These are phyloP conservation scores for Drosophila melanocephala DNA, from an alignment of 2,888 invertebrate species.

Conservation along the genomic window DNA sequence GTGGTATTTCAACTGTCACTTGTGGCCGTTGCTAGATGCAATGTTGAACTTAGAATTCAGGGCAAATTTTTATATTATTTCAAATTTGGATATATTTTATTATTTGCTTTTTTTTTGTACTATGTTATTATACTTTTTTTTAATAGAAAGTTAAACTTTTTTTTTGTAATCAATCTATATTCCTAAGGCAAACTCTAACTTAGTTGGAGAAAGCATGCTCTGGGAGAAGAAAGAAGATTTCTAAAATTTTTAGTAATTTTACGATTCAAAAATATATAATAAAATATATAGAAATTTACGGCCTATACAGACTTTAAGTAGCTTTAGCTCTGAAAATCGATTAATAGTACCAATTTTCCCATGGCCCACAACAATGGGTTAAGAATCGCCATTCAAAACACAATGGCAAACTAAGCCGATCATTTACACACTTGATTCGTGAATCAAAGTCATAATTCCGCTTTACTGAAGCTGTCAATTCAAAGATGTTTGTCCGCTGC, in stretches of 20 bases:
- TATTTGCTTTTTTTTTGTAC: neutral
- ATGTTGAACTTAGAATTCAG: neutral
- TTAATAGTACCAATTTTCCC: constrained; percentile 36
- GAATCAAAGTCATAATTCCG: constrained; percentile 71
- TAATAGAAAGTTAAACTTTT: too few species aligned
- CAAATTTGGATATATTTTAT: neutral
- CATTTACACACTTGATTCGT: constrained; percentile 50
- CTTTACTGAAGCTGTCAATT: constrained; percentile 35
- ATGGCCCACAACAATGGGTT: constrained; percentile 15
- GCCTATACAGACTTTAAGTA: neutral
- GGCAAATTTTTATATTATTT: neutral
- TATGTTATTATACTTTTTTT: neutral
- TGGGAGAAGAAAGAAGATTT: neutral
- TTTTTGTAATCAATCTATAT: neutral
- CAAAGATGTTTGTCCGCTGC: constrained; percentile 38
- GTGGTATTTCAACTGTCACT: neutral
- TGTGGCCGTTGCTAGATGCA: neutral
- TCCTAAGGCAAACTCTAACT: neutral
- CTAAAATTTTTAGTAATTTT: neutral
- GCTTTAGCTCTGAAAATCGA: constrained; percentile 4
- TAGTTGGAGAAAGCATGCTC: neutral
- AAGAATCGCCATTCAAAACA: constrained; percentile 6
- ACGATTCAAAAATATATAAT: neutral
- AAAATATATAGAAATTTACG: neutral
- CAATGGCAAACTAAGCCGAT: constrained; percentile 41